Evolutionary conservation across 2,888 invertebrate genomes (phyloP).

Genomic region (Pasiphila rectangulata): DNA sequence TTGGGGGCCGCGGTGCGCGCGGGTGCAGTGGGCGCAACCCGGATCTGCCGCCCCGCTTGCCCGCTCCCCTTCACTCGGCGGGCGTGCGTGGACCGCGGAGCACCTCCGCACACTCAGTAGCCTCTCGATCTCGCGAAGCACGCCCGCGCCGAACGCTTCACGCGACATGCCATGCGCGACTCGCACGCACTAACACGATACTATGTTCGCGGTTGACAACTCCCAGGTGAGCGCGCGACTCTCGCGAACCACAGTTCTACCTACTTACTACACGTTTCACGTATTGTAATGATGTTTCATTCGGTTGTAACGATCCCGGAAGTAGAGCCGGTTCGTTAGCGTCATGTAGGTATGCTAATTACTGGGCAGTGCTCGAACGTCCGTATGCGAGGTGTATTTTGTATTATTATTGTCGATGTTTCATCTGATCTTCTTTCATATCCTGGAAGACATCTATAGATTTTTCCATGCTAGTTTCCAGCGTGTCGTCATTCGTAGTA

Average conservation of each 20-base stretch:
- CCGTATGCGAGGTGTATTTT: constrained; percentile 41
- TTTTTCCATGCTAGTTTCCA: not conserved
- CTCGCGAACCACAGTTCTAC: constrained; percentile 42
- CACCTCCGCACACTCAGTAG: constrained; percentile 48
- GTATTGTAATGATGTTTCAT: constrained; percentile 66
- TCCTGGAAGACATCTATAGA: constrained; percentile 8
- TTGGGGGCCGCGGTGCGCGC: constrained; percentile 58
- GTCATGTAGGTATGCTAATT: constrained; percentile 74
- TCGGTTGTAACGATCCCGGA: constrained; percentile 76
- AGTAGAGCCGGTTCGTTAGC: constrained; percentile 75
- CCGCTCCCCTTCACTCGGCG: constrained; percentile 77
- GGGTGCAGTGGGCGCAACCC: constrained; percentile 77
- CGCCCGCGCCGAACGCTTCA: constrained; percentile 56
- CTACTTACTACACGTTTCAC: constrained; percentile 51
- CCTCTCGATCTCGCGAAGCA: constrained; percentile 74
- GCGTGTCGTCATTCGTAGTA: constrained; percentile 25
- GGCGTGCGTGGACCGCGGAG: constrained; percentile 58
- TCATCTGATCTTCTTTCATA: constrained; percentile 13
- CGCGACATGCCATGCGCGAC: constrained; percentile 61
- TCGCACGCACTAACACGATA: constrained; percentile 60
- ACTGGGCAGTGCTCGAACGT: constrained; percentile 59
- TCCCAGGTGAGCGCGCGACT: constrained; percentile 74
- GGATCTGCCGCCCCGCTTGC: constrained; percentile 79
- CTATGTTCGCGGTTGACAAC: constrained; percentile 77
- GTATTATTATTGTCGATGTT: constrained; percentile 28